phyloP scores from a whole-genome alignment of 2,113 vertebrate genomes.

The Dinomys branickii region DNA sequence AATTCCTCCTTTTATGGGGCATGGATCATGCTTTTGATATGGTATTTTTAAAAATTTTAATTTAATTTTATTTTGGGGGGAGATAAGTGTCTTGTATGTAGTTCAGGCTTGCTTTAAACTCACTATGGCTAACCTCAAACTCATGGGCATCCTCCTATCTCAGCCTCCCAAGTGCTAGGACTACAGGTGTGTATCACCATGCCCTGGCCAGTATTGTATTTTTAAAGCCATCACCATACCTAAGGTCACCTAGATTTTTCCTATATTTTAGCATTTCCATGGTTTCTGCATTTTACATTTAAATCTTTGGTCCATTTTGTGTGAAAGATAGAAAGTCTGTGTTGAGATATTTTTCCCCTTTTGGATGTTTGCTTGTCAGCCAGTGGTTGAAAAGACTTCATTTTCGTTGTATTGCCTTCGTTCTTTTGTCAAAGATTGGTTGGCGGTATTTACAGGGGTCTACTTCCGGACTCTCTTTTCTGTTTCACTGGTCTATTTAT shows the following conservation, averaged over 20 bases:
- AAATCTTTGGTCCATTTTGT: not conserved
- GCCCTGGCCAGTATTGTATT: not conserved
- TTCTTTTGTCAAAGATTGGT: not conserved
- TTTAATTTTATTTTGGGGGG: not conserved
- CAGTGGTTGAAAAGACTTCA: not conserved
- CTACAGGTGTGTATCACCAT: not conserved
- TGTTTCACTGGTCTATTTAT: not conserved
- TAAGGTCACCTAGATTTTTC: not conserved
- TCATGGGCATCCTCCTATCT: not conserved
- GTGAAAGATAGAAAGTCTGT: not conserved
- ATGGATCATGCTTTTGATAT: not conserved
- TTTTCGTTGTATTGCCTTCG: not conserved
- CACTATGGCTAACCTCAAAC: not conserved
- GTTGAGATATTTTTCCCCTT: not conserved
- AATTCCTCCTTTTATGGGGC: not conserved
- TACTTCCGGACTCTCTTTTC: not conserved
- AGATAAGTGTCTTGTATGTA: not conserved
- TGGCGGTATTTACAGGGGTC: not conserved
- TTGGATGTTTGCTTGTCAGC: not conserved
- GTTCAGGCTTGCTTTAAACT: not conserved
- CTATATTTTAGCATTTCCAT: not conserved
- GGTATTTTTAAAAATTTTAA: not conserved
- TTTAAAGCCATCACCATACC: not conserved
- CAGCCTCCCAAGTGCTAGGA: not conserved
- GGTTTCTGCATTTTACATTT: not conserved